phyloP scores from a whole-genome alignment of 1,140 invertebrate genomes.

The Drosophila serrata region DNA sequence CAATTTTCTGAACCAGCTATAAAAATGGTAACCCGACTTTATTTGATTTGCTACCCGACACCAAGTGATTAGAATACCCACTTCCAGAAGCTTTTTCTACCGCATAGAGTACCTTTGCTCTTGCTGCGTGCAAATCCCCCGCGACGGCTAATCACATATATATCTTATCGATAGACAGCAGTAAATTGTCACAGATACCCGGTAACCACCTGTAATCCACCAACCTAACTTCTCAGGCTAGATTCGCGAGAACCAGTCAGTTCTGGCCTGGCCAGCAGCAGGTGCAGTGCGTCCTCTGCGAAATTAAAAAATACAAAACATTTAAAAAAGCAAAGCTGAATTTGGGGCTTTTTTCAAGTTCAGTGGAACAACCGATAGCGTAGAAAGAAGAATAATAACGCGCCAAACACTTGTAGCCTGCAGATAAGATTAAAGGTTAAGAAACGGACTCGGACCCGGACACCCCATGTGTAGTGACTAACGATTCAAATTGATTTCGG shows the following conservation, averaged over 20 bases:
- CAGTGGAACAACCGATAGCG: slow-evolving; percentile 50
- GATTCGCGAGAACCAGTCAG: slow-evolving; percentile 7
- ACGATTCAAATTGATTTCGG: slow-evolving; percentile 4
- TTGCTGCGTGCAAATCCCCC: slow-evolving; percentile 18
- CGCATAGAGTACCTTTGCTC: slow-evolving; percentile 13
- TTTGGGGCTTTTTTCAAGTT: slow-evolving; percentile 20
- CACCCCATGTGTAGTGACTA: slow-evolving; percentile 14
- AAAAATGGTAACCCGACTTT: neutral
- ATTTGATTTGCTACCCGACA: neutral
- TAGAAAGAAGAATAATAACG: slow-evolving; percentile 21
- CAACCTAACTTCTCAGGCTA: slow-evolving; percentile 12
- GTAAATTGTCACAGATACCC: slow-evolving; percentile 23
- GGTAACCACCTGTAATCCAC: slow-evolving; percentile 23
- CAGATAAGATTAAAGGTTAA: slow-evolving; percentile 66
- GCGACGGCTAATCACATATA: slow-evolving; percentile 29
- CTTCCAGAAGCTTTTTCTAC: neutral
- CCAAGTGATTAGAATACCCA: neutral
- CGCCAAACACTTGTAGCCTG: slow-evolving; percentile 2
- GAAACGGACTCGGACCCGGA: slow-evolving; percentile 29
- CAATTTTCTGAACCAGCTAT: neutral
- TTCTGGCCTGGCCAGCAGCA: slow-evolving; percentile 36
- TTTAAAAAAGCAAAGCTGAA: slow-evolving; percentile 1
- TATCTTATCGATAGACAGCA: slow-evolving; percentile 52
- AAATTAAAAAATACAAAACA: neutral
- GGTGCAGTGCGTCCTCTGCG: slow-evolving; percentile 23